Conservation (phyloP, 2,888 invertebrate species). For the Frankliniella intonsa region DNA sequence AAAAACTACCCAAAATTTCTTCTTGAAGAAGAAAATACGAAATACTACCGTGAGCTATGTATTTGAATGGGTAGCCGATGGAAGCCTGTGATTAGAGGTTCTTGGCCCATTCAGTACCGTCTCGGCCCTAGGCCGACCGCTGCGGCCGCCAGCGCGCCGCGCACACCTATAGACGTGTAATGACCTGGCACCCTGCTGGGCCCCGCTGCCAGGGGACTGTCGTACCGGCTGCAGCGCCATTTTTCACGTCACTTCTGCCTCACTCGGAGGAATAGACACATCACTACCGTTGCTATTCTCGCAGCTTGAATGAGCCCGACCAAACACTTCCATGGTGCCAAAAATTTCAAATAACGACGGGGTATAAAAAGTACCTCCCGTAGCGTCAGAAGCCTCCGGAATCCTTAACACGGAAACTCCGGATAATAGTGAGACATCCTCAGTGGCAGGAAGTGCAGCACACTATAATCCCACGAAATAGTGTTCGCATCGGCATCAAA, state of each 20-base stretch:
- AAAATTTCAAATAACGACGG: too few species aligned
- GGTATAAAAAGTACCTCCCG: too few species aligned
- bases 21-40: not conserved
- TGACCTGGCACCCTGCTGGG: not conserved
- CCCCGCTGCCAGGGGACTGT: not conserved
- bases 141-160: not conserved
- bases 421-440: too few species aligned
- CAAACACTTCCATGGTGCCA: not conserved
- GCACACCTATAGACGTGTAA: conserved; percentile 15
- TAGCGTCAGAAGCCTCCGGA: too few species aligned
- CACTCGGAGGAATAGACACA: not conserved
- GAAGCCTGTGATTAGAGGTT: not conserved
- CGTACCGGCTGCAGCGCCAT: not conserved
- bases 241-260: conserved; percentile 1
- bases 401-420: too few species aligned
- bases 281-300: not conserved
- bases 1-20: too few species aligned
- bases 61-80: not conserved
- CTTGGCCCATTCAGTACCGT: not conserved
- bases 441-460: too few species aligned
- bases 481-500: too few species aligned
- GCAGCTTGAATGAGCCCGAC: not conserved
- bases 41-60: not conserved
- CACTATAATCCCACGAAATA: too few species aligned
- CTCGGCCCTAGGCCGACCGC: not conserved